Evolutionary conservation across 2,888 invertebrate species (phyloP).

Genomic region (Cynaeus angustus): DNA sequence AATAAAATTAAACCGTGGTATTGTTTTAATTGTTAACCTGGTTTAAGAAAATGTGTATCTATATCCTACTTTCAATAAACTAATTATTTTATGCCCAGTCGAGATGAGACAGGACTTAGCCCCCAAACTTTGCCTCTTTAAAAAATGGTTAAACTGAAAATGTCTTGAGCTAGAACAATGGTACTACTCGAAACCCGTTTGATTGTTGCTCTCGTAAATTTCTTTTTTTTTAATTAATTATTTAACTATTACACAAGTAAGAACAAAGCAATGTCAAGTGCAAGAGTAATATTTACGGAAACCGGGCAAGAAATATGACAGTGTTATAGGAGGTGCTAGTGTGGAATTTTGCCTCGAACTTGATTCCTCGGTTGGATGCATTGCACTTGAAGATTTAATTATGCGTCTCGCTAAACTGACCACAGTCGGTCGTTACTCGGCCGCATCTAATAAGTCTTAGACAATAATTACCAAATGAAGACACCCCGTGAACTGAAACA

Average conservation of each 20-base stretch:
- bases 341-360: slow-evolving; percentile 64
- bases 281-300: slow-evolving; percentile 60
- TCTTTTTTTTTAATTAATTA: slow-evolving; percentile 12
- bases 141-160: no score
- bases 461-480: slow-evolving; percentile 38
- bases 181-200: neutral
- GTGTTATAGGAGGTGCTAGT: slow-evolving; percentile 52
- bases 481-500: slow-evolving; percentile 36
- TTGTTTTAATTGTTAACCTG: no score
- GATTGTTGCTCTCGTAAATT: neutral
- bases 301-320: slow-evolving; percentile 49
- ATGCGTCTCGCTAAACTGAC: slow-evolving; percentile 56
- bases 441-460: slow-evolving; percentile 38
- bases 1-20: no score
- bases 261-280: slow-evolving; percentile 52
- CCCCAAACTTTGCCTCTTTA: no score
- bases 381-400: slow-evolving; percentile 61
- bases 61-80: no score
- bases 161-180: no score
- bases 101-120: no score
- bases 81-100: no score
- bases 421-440: slow-evolving; percentile 49
- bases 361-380: slow-evolving; percentile 65
- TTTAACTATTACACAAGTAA: slow-evolving; percentile 30
- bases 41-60: no score